These are phyloP conservation scores for Bradypus variegatus DNA, from an alignment of 2,797 vertebrate genomes.

Conservation along the genomic window DNA sequence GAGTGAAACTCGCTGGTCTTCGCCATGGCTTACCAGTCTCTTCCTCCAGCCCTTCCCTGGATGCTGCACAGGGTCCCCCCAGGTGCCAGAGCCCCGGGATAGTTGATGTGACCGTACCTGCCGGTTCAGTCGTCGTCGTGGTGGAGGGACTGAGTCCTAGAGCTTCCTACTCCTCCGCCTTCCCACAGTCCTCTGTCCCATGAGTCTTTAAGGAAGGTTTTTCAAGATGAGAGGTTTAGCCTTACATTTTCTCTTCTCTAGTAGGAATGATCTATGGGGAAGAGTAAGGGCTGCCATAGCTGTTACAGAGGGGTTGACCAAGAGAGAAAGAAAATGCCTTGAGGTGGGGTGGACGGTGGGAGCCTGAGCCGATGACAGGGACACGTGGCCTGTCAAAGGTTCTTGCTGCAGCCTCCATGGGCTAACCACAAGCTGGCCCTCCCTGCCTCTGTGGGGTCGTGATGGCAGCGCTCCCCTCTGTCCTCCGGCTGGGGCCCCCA, in stretches of 20 bases:
- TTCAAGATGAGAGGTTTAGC: background rate
- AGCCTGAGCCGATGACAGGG: background rate
- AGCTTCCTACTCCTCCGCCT: too few relatives aligned
- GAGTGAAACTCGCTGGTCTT: too few relatives aligned
- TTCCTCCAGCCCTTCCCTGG: too few relatives aligned
- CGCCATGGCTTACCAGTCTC: too few relatives aligned
- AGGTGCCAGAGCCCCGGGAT: too few relatives aligned
- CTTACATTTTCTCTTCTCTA: background rate
- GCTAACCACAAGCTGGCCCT: background rate
- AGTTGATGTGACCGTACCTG: too few relatives aligned
- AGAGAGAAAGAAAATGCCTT: background rate
- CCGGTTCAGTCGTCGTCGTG: too few relatives aligned
- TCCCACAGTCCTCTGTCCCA: background rate
- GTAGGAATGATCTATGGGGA: background rate
- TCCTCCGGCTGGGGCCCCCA: background rate
- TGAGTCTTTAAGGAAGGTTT: background rate
- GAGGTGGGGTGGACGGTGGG: too few relatives aligned
- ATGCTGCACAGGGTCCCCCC: too few relatives aligned
- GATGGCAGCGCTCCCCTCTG: too few relatives aligned
- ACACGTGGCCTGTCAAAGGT: background rate
- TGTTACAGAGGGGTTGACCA: too few relatives aligned
- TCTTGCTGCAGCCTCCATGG: background rate
- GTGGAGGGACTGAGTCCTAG: too few relatives aligned
- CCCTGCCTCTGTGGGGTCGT: accelerated
- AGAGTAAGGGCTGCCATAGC: background rate